These are phyloP conservation scores for Congeria kusceri DNA, from an alignment of 2,888 invertebrate species.

Conservation along the genomic window DNA sequence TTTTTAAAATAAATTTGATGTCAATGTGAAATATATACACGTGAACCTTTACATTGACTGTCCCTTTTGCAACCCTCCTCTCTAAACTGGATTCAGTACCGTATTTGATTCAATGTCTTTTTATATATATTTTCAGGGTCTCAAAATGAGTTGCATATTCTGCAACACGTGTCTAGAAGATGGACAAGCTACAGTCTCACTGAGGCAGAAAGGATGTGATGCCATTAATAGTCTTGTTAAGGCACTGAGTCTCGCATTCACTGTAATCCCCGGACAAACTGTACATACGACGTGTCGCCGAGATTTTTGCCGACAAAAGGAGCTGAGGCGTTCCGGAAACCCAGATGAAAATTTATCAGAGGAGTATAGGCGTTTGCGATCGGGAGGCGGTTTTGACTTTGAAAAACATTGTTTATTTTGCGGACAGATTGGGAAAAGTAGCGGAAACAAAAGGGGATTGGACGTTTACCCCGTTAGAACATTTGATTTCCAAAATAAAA, in stretches of 20 bases:
- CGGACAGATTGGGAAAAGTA: slow-evolving; percentile 23
- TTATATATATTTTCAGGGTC: no score
- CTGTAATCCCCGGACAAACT: slow-evolving; percentile 11
- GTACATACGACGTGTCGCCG: slow-evolving; percentile 12
- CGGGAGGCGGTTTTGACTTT: slow-evolving; percentile 9
- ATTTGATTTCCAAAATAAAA: slow-evolving; percentile 19
- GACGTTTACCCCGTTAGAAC: slow-evolving; percentile 23
- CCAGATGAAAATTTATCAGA: neutral
- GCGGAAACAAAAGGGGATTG: slow-evolving; percentile 8
- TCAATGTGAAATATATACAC: no score
- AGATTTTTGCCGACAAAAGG: slow-evolving; percentile 4
- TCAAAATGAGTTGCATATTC: no score
- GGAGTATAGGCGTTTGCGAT: neutral
- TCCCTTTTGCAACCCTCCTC: no score
- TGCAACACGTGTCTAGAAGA: no score
- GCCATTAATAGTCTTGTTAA: slow-evolving; percentile 5
- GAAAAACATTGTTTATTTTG: slow-evolving; percentile 39
- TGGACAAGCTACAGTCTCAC: neutral
- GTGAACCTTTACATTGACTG: no score
- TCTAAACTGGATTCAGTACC: no score
- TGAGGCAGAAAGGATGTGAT: slow-evolving; percentile 3
- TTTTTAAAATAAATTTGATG: no score
- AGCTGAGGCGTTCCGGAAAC: neutral
- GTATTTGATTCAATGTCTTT: no score
- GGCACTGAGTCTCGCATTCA: neutral